Conservation (phyloP, 2,888 invertebrate genomes). For the Himalopsyche anomala region DNA sequence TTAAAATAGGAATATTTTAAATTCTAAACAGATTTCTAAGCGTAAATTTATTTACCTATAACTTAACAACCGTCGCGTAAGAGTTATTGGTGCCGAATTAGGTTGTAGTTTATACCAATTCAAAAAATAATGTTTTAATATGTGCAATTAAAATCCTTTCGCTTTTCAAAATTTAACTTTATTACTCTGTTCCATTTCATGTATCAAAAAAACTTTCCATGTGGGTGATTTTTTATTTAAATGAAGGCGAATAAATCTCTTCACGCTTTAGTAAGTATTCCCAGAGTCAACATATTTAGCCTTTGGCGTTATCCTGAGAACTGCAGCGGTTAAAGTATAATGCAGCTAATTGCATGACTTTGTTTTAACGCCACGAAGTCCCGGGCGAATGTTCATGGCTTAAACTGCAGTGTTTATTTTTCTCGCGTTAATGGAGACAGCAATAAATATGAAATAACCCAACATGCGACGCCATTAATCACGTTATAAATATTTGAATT, state of each 20-base stretch:
- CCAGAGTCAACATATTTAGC: constrained; percentile 34
- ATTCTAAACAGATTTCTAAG: too few relatives aligned
- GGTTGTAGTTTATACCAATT: too few relatives aligned
- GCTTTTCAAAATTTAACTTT: too few relatives aligned
- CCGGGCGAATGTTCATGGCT: constrained; percentile 9
- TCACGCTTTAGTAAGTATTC: constrained; percentile 5
- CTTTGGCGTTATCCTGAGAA: constrained; percentile 28
- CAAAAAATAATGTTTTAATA: too few relatives aligned
- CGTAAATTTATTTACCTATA: too few relatives aligned
- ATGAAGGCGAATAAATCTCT: neutral
- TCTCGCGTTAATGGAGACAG: constrained; percentile 15
- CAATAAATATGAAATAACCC: neutral
- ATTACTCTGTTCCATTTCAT: too few relatives aligned
- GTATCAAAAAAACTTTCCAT: too few relatives aligned
- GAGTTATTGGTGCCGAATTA: too few relatives aligned
- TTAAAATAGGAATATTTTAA: too few relatives aligned
- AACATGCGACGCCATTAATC: neutral
- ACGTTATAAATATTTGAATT: constrained; percentile 18
- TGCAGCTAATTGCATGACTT: constrained; percentile 26
- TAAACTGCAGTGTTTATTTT: constrained; percentile 15
- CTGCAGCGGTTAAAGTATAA: constrained; percentile 11
- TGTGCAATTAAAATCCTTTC: too few relatives aligned
- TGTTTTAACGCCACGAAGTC: neutral
- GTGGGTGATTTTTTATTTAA: too few relatives aligned
- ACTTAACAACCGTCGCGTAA: too few relatives aligned